Percentiles rank a stretch among this genome's conserved stretches.
Conservation (phyloP, 2,113 vertebrate genomes). For the Callionymus lyra region DNA sequence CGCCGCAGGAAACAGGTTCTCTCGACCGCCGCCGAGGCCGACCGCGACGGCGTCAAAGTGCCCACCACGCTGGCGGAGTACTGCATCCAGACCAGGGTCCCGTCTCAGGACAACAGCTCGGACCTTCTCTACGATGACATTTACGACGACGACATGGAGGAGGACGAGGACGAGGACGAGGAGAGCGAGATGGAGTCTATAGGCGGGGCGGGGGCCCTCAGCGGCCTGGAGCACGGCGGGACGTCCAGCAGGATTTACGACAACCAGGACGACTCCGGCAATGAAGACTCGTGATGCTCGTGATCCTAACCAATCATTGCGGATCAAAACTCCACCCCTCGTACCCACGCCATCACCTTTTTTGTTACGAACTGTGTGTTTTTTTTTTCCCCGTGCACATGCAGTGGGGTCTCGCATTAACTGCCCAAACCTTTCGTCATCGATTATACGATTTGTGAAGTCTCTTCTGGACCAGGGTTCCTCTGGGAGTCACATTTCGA, state of each 20-base stretch:
- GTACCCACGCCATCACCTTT: not conserved
- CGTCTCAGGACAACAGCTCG: slow-evolving; percentile 97
- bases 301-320: slow-evolving; percentile 25
- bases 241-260: slow-evolving; percentile 87
- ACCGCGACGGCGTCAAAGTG: slow-evolving; percentile 94
- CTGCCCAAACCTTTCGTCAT: slow-evolving; percentile 54
- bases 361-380: slow-evolving; percentile 8
- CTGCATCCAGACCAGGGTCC: slow-evolving; percentile 98
- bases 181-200: slow-evolving; percentile 81
- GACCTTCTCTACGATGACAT: slow-evolving; percentile 98
- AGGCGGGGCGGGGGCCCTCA: slow-evolving; percentile 79
- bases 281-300: slow-evolving; percentile 88
- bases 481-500: slow-evolving; percentile 19
- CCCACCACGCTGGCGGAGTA: slow-evolving; percentile 96
- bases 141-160: slow-evolving; percentile 91
- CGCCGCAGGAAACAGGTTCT: slow-evolving; percentile 84
- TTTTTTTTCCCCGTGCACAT: slow-evolving; percentile 18
- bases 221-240: slow-evolving; percentile 75
- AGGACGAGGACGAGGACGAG: slow-evolving; percentile 87
- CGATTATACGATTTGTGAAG: slow-evolving; percentile 34
- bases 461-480: slow-evolving; percentile 10
- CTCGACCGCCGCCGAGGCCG: slow-evolving; percentile 90
- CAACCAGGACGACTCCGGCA: slow-evolving; percentile 96
- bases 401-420: slow-evolving; percentile 48
- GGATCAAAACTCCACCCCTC: slow-evolving; percentile 12